phyloP scores from a whole-genome alignment of 2,113 vertebrate species.

The Sander lucioperca region DNA sequence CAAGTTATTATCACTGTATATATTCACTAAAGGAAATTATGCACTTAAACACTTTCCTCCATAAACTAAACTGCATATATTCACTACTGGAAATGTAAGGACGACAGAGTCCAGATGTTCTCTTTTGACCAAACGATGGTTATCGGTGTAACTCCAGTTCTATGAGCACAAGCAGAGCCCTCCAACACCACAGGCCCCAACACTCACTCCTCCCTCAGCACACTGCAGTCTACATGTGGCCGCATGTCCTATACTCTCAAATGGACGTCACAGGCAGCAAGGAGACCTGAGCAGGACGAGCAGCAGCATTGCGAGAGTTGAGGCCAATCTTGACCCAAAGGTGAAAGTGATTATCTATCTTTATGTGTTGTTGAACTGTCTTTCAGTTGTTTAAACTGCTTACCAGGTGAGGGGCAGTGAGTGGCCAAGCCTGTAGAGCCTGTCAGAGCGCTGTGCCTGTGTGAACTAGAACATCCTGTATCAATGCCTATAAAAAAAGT shows the following conservation, averaged over 20 bases:
- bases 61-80: conserved; percentile 44
- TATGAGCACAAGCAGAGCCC: conserved; percentile 25
- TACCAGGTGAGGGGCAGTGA: not conserved
- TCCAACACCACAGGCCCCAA: not conserved
- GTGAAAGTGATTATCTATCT: not conserved
- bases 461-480: conserved; percentile 28
- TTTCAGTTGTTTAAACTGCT: not conserved
- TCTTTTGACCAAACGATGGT: conserved; percentile 20
- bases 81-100: conserved; percentile 28
- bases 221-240: conserved; percentile 2
- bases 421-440: not conserved
- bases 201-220: conserved; percentile 11
- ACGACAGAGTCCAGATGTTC: conserved; percentile 15
- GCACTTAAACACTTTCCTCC: not conserved
- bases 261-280: conserved; percentile 8
- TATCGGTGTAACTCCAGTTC: conserved; percentile 14
- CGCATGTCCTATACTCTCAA: not conserved
- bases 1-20: conserved; percentile 9
- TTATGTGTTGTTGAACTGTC: not conserved
- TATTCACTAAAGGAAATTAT: conserved; percentile 19
- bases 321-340: not conserved
- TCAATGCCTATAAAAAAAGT: not conserved
- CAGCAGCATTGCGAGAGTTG: not conserved
- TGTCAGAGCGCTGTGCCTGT: conserved; percentile 21
- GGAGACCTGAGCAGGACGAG: not conserved